Evolutionary conservation across 2,113 vertebrate species (phyloP).

Genomic region (Echinops telfairi): DNA sequence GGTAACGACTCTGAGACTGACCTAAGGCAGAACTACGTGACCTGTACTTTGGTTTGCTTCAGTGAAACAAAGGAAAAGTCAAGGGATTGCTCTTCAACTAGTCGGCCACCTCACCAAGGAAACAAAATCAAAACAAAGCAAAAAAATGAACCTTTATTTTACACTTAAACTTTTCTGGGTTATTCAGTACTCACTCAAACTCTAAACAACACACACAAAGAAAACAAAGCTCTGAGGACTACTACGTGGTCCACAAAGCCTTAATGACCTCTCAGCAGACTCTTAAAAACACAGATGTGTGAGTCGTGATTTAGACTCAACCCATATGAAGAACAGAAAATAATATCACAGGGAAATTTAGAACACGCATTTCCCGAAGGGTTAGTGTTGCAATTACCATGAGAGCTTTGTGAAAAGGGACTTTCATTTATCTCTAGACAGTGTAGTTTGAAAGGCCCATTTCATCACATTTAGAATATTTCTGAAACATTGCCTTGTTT

Average conservation of each 20-base stretch:
- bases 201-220: conserved; percentile 65
- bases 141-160: conserved; percentile 9
- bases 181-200: conserved; percentile 58
- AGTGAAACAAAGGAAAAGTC: conserved; percentile 43
- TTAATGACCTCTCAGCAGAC: conserved; percentile 82
- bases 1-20: conserved; percentile 1
- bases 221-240: conserved; percentile 70
- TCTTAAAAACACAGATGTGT: conserved; percentile 80
- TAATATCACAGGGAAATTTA: conserved; percentile 71
- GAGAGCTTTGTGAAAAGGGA: conserved; percentile 78
- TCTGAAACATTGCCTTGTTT: conserved; percentile 72
- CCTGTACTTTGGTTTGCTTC: conserved; percentile 49
- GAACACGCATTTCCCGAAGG: conserved; percentile 67
- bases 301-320: conserved; percentile 77
- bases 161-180: conserved; percentile 59
- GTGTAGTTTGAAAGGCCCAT: conserved; percentile 80
- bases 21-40: neutral
- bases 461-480: conserved; percentile 77
- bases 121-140: neutral
- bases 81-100: neutral
- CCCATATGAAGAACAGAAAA: conserved; percentile 72
- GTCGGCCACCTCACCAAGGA: neutral
- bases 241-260: conserved; percentile 56
- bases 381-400: conserved; percentile 77
- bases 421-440: conserved; percentile 77